Evolutionary conservation across 1,140 invertebrate genomes (phyloP).

Genomic region (Anastrepha obliqua): DNA sequence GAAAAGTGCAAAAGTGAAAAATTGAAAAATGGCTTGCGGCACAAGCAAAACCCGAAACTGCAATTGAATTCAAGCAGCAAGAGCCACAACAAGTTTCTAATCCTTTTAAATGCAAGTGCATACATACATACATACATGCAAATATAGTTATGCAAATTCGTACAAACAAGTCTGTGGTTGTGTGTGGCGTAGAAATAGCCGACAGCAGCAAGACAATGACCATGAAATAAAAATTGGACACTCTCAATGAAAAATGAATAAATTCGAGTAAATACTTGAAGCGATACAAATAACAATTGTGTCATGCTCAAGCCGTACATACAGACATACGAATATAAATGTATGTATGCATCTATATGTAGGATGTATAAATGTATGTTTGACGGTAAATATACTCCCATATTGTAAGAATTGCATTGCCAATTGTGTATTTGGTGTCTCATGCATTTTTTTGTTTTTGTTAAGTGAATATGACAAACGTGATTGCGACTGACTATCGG

Average conservation of each 20-base stretch:
- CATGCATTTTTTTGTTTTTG: slow-evolving; percentile 40
- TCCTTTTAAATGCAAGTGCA: background rate
- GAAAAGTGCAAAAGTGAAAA: slow-evolving; percentile 22
- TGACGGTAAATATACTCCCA: too few species aligned
- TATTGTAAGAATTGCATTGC: background rate
- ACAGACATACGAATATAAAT: background rate
- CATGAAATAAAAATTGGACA: slow-evolving; percentile 50
- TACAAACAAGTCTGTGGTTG: background rate
- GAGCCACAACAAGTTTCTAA: background rate
- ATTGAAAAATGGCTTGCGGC: slow-evolving; percentile 19
- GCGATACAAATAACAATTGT: slow-evolving; percentile 32
- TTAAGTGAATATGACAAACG: slow-evolving; percentile 39
- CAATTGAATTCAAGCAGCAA: slow-evolving; percentile 17
- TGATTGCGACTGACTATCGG: slow-evolving; percentile 37
- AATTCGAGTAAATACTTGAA: slow-evolving; percentile 42
- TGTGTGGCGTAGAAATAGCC: background rate
- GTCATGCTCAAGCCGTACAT: background rate
- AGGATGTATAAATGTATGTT: background rate
- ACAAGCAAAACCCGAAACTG: slow-evolving; percentile 5
- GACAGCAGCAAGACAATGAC: slow-evolving; percentile 46
- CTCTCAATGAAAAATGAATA: slow-evolving; percentile 53
- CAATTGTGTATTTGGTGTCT: background rate
- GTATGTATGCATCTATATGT: background rate
- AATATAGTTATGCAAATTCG: too few species aligned
- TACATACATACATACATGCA: background rate